Evolutionary conservation across 1,140 invertebrate genomes (phyloP), one percentile per base, ranked within the genome.

Genomic region (Polypedilum pembai): DNA sequence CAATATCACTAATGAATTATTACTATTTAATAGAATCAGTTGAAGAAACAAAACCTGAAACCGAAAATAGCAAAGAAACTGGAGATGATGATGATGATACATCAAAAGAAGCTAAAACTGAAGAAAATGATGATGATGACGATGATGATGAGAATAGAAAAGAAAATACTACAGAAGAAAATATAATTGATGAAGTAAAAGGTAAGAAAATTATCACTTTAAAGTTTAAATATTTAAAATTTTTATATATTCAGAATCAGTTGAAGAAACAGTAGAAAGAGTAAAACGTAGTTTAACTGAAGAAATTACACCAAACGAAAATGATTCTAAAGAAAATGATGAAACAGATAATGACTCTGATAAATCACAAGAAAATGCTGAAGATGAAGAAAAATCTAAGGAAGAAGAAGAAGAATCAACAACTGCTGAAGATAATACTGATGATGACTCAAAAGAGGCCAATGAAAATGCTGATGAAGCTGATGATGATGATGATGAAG

Each of bases 341-440:
- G 2, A 33, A 33, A 33, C 78, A 76, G 83, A 84, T 78, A 77
- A 76, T 69, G 80, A 80, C 73, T 81, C 83, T 76, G 78, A 83
- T 20, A 79, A 80, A 76, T 79, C 79, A 41, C 80, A 83, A 76
- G 76, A 76, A 3, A 78, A 78, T 15, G 75, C 76, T 24, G 78
- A 80, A 75, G 80, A 81, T 74, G 79, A 80, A 74, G 78, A 77
- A 75, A 78, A 79, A 75, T 76, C 78, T 63, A 75, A 79, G 74
- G 78, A 80, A 75, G 78, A 75, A 33, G 76, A 79, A 5, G 73
- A 76, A 72, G 78, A 80, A 74, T 75, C 21, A 56, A 56, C n/a
- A n/a, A 77, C 80, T 15, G 65, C 75, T 72, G 76, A 69, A 41
- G 78, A 79, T 73, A 77, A 78, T 4, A 12, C 12, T 15, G 77